Conservation (phyloP, 2,797 vertebrate genomes). For the Pangasius djambal region DNA sequence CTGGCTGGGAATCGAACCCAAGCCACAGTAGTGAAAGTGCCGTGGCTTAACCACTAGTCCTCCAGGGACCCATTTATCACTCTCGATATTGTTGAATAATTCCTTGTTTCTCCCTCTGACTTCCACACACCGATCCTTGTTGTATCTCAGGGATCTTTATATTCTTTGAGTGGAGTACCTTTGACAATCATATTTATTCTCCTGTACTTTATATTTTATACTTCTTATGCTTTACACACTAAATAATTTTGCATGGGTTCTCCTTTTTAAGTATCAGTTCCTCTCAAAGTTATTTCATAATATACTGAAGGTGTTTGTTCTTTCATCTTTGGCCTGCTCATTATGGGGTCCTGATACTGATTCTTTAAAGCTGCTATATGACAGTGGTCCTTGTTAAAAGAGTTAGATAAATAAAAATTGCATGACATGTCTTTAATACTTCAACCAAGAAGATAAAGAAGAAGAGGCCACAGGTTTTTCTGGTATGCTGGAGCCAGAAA, state of each 20-base stretch:
- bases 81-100: background rate
- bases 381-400: background rate
- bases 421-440: background rate
- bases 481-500: background rate
- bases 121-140: background rate
- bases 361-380: background rate
- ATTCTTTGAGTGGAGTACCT: background rate
- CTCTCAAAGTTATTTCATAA: background rate
- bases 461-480: background rate
- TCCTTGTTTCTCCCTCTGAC: background rate
- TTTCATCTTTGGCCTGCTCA: background rate
- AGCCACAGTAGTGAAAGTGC: too few relatives aligned
- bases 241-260: background rate
- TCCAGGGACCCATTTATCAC: background rate
- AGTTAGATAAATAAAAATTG: background rate
- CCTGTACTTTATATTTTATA: background rate
- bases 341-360: background rate
- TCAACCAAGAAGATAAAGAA: background rate
- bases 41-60: too few relatives aligned
- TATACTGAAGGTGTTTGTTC: background rate
- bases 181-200: background rate
- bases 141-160: background rate
- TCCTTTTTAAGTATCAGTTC: background rate
- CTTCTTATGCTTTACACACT: background rate
- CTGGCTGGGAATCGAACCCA: too few relatives aligned